Evolutionary conservation across 2,797 vertebrate species (phyloP).

Genomic region (Borostomias antarcticus): DNA sequence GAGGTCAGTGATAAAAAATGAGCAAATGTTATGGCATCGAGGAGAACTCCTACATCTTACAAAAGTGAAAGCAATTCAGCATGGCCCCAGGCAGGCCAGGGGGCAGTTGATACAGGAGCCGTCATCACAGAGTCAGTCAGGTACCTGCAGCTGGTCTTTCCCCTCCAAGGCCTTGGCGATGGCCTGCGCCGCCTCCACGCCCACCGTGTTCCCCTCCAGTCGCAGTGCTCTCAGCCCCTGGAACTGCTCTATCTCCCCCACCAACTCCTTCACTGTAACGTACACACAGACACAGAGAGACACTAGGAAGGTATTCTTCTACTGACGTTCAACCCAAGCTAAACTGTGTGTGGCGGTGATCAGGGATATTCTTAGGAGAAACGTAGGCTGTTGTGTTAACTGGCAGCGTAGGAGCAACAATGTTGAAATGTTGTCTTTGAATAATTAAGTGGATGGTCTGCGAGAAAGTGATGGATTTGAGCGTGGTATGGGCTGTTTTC

Average conservation of each 20-base stretch:
- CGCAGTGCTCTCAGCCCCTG: conserved; percentile 86
- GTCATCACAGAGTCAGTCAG: not conserved
- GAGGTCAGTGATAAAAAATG: too few species aligned
- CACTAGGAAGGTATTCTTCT: too few species aligned
- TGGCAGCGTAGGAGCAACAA: not conserved
- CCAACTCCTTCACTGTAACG: conserved; percentile 86
- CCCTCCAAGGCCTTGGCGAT: conserved; percentile 90
- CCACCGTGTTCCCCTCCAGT: conserved; percentile 94
- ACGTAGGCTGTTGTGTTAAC: not conserved
- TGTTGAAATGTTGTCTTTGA: not conserved
- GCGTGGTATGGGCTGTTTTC: too few species aligned
- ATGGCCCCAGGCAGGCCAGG: too few species aligned
- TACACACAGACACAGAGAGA: conserved; percentile 32
- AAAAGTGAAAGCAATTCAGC: not conserved
- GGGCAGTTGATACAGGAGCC: not conserved
- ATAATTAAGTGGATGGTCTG: too few species aligned
- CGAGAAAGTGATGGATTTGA: too few species aligned
- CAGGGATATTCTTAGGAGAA: too few species aligned
- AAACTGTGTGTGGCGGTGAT: not conserved
- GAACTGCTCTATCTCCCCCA: conserved; percentile 84
- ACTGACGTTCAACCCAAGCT: not conserved
- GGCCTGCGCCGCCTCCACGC: conserved; percentile 91
- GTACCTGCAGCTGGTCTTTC: conserved; percentile 90
- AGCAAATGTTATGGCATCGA: too few species aligned
- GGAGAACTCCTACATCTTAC: too few species aligned